A percentile compares a stretch with the other conserved stretches of the same genome.
These are phyloP conservation scores for Ciconia boyciana DNA, from an alignment of 2,113 vertebrate species.

Conservation along the genomic window DNA sequence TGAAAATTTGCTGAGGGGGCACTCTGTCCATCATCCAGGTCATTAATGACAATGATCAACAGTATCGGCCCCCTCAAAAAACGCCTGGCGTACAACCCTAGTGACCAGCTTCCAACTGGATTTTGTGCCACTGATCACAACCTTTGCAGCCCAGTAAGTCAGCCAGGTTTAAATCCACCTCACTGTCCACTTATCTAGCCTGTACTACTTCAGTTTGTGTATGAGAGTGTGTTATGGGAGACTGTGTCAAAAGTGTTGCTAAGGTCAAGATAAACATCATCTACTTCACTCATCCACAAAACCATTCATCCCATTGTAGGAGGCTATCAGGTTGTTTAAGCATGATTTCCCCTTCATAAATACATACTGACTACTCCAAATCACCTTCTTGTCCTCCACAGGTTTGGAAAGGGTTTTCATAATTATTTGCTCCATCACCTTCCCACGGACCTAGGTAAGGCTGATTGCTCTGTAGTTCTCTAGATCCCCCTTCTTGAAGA, in stretches of 20 bases:
- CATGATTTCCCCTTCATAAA: not conserved
- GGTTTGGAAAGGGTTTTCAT: not conserved
- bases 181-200: not conserved
- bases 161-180: not conserved
- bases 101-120: not conserved
- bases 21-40: not conserved
- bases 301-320: not conserved
- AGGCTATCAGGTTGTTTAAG: not conserved
- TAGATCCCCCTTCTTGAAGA: not conserved
- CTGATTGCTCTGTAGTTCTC: not conserved
- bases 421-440: not conserved
- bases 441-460: not conserved
- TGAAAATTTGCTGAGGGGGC: not conserved
- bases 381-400: not conserved
- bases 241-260: not conserved
- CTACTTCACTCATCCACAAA: not conserved
- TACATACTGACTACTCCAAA: not conserved
- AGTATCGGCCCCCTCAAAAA: accelerated
- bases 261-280: not conserved
- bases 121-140: not conserved
- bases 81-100: not conserved
- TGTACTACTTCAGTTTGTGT: not conserved
- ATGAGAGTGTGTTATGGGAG: not conserved
- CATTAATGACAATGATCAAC: not conserved
- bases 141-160: not conserved